Evolutionary conservation across 2,797 vertebrate species (phyloP), one percentile per base, ranked within the genome.

Genomic region (Phataginus tetradactyla): DNA sequence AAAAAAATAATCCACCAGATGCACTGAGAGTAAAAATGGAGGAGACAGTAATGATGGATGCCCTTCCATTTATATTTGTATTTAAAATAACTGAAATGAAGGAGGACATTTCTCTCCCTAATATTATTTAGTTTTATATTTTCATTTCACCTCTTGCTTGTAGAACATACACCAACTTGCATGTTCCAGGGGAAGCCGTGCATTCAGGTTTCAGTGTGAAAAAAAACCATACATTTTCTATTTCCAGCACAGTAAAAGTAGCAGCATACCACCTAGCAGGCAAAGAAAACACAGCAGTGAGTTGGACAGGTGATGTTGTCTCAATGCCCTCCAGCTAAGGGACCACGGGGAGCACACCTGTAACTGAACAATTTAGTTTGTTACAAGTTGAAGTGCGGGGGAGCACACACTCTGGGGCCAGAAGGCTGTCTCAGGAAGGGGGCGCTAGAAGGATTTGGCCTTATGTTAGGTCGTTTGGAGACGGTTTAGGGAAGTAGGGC

Each of bases 21-120:
- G 64, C 29, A 61, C 4, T 57, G 59, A 91, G 39, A 92, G 53
- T 57, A 37, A 90, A 88, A 89, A 45, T 12, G 1, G 55, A 94
- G 7, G 71, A 79, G 57, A 59, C 1, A 8, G 32, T 57, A 4
- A 23, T 91, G 88, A 89, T 86, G 42, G 63, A 20, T 75, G 13
- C 1, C 1, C 17, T 21, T 74, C 61, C 23, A n/a, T 32, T 91
- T 59, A 83, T n/a, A 71, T 74, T n/a, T 63, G 9, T 61, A 80
- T 96, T 71, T 86, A 45, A 91, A 83, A 77, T 84, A 90, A 72
- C 32, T 2, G 6, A 83, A 11, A 39, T 79, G 57, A 79, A 64
- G 5, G 15, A 75, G 66, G 79, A 15, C 17, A 71, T 66, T 90
- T 88, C 21, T 90, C 68, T 90, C 49, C n/a, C 14, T 80, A 34